phyloP scores from a whole-genome alignment of 2,113 vertebrate species.

The Nerophis ophidion region DNA sequence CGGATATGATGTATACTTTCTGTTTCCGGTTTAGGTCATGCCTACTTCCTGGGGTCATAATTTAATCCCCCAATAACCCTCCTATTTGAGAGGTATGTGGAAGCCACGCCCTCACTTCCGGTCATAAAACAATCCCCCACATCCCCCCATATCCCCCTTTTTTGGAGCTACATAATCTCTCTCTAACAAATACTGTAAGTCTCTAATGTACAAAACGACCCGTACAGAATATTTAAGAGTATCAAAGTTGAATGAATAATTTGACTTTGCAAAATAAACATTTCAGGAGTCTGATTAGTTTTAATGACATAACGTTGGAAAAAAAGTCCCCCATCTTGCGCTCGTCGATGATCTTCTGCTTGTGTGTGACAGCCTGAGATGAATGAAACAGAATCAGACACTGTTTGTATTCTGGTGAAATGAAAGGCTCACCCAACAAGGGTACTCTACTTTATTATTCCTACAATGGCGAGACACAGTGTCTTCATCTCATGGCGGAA shows the following conservation, averaged over 20 bases:
- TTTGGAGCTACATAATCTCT: background rate
- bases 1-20: too few species aligned
- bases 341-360: background rate
- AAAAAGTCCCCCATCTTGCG: constrained; percentile 12
- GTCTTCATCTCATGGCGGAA: constrained; percentile 45
- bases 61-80: too few species aligned
- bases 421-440: constrained; percentile 58
- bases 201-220: constrained; percentile 49
- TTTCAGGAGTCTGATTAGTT: constrained; percentile 52
- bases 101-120: too few species aligned
- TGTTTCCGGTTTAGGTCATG: too few species aligned
- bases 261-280: constrained; percentile 53
- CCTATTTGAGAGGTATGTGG: too few species aligned
- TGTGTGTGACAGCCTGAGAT: constrained; percentile 19
- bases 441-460: constrained; percentile 49
- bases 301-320: constrained; percentile 39
- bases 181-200: background rate
- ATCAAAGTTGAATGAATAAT: constrained; percentile 31
- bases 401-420: constrained; percentile 59
- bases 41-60: too few species aligned
- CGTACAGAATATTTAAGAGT: constrained; percentile 17
- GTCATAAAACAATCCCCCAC: too few species aligned
- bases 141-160: too few species aligned
- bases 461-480: constrained; percentile 38
- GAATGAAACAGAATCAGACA: constrained; percentile 48